A percentile compares a stretch with the other conserved stretches of the same genome.
Conservation (phyloP, 2,888 invertebrate genomes). For the Stenolophus ochropezus region DNA sequence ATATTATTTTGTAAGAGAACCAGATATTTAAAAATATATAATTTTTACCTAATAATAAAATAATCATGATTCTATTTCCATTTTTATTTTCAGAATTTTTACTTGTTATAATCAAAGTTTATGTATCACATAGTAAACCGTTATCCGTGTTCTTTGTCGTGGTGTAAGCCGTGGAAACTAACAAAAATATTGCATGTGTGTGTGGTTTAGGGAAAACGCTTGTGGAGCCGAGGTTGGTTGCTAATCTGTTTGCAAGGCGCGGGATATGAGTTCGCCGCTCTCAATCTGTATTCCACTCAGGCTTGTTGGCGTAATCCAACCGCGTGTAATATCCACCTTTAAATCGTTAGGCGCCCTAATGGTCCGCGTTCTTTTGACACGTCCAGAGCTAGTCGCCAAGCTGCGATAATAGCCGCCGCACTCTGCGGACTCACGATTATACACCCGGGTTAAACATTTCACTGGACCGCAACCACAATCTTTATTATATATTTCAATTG, state of each 20-base stretch:
- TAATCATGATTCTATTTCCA: neutral
- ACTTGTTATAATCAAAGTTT: neutral
- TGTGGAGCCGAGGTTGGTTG: neutral
- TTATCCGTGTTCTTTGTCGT: neutral
- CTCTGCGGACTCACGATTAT: neutral
- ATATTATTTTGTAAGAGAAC: too few relatives aligned
- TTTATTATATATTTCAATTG: too few relatives aligned
- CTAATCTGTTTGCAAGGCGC: constrained; percentile 35
- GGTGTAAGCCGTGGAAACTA: constrained; percentile 3
- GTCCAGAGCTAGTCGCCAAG: constrained; percentile 34
- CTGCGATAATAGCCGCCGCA: constrained; percentile 7
- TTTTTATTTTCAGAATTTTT: neutral
- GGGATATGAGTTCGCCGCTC: constrained; percentile 46
- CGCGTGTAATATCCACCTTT: constrained; percentile 59
- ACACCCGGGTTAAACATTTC: neutral
- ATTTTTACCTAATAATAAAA: neutral
- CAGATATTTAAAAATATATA: too few relatives aligned
- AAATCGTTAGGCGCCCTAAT: constrained; percentile 55
- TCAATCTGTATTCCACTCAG: constrained; percentile 47
- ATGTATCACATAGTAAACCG: neutral
- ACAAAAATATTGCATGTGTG: constrained; percentile 1
- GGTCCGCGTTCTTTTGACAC: constrained; percentile 51
- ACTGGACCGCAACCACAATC: neutral
- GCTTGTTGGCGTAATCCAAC: constrained; percentile 51
- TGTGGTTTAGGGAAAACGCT: constrained; percentile 5